Base-by-base conservation (phyloP, 2,113 vertebrate species). In the Aphyosemion australe region DNA sequence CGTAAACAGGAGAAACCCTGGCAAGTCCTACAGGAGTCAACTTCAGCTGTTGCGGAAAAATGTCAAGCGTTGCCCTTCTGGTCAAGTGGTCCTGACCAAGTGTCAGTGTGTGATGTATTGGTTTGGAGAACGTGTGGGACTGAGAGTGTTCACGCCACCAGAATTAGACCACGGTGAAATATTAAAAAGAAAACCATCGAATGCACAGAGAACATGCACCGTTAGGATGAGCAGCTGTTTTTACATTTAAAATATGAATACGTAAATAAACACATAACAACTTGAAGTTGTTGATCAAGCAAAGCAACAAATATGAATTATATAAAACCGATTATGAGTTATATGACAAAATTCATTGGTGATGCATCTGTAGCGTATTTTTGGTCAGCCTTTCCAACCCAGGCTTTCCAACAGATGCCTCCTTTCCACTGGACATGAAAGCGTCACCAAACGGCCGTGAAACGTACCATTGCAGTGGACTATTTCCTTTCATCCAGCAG, bases 231-330 rank as follows among this genome's bases (percentile, higher is more conserved):
- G 26, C 26, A 26, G 26, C 26, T 26, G 26, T 26, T 26, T 26
- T 26, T 26, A 26, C 3, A 26, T 26, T 26, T 26, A 26, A 5
- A 26, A 26, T 26, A 2, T 26, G 5, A 15, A 37, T 32, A 63
- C 43, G 18, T 61, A 41, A 74, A 13, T 41, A 26, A 65, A 52
- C 32, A 59, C 32, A 72, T 71, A 60, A 43, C 34, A n/a, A n/a
- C n/a, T n/a, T n/a, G n/a, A n/a, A n/a, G n/a, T n/a, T n/a, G n/a
- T n/a, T n/a, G n/a, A n/a, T n/a, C n/a, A 54, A 26, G 26, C 1
- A 31, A 32, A 72, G 48, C 50, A 50, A 55, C 58, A 73, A 39
- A 78, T 26, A 26, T 26, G 3, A 1, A 26, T 26, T 26, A 4
- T 26, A 26, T 26, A 26, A 2, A 26, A 26, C 26, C 26, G 26